Evolutionary conservation across 2,888 invertebrate species (phyloP).

Genomic region (Pheosia gnoma): DNA sequence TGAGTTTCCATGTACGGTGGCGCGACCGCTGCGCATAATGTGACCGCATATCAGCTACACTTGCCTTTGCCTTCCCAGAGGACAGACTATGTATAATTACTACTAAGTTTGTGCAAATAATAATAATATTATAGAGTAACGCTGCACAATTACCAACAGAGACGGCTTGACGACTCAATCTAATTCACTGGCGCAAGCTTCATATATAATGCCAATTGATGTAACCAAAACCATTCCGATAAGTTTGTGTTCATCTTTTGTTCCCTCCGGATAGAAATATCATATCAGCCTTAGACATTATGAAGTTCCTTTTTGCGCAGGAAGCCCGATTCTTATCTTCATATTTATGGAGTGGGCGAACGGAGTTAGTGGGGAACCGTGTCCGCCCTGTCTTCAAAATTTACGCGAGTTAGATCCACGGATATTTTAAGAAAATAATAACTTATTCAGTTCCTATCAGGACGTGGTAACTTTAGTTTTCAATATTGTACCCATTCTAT

Average conservation of each 20-base stretch:
- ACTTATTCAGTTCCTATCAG: neutral
- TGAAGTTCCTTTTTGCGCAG: neutral
- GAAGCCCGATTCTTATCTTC: neutral
- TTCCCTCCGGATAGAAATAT: neutral
- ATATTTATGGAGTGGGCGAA: neutral
- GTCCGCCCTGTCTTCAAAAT: neutral
- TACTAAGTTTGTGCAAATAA: neutral
- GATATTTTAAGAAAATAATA: neutral
- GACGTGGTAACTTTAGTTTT: neutral
- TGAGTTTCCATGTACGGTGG: constrained; percentile 26
- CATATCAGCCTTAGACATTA: neutral
- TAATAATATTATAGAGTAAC: neutral
- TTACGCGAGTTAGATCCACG: neutral
- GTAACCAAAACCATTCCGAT: neutral
- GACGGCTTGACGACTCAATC: neutral
- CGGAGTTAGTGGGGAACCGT: neutral
- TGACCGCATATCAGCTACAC: constrained; percentile 24
- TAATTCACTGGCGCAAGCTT: neutral
- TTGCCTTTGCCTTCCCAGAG: constrained; percentile 28
- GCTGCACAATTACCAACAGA: no score
- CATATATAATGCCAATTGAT: neutral
- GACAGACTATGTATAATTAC: constrained; percentile 13
- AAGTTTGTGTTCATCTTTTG: neutral
- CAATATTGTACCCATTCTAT: no score
- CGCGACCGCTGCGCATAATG: constrained; percentile 36